A percentile compares a stretch with the other conserved stretches of the same genome.
Evolutionary conservation across 2,797 vertebrate genomes (phyloP).

Genomic region (Yasuhikotakia modesta): DNA sequence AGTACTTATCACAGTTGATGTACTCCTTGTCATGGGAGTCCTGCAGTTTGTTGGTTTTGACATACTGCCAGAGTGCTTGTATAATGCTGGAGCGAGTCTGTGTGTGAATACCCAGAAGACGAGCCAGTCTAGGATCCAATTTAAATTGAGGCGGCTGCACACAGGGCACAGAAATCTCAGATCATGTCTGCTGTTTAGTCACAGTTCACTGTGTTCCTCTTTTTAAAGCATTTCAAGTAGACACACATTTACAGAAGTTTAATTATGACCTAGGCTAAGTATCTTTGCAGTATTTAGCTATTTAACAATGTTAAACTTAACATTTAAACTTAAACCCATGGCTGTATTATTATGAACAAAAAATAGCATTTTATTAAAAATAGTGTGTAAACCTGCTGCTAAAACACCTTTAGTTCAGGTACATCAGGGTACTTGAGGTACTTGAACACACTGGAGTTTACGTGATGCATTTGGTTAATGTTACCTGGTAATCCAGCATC

Average conservation of each 20-base stretch:
- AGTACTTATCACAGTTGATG: constrained; percentile 99
- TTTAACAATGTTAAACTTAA: too few species aligned
- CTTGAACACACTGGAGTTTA: background rate
- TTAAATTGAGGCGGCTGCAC: constrained; percentile 96
- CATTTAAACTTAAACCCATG: too few species aligned
- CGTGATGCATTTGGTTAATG: constrained; percentile 46
- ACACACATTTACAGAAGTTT: background rate
- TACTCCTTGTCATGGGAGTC: constrained; percentile 98
- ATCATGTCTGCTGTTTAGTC: background rate
- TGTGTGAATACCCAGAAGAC: constrained; percentile 94
- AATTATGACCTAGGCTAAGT: too few species aligned
- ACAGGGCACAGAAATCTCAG: constrained; percentile 7
- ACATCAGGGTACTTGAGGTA: too few species aligned
- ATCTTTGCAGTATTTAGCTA: too few species aligned
- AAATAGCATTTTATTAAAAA: too few species aligned
- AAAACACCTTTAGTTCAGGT: too few species aligned
- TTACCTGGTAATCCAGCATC: constrained; percentile 99
- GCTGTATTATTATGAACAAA: too few species aligned
- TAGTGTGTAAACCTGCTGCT: too few species aligned
- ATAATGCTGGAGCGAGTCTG: constrained; percentile 98
- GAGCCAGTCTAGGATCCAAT: constrained; percentile 92
- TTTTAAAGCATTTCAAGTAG: background rate
- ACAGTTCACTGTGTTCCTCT: background rate
- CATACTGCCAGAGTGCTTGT: constrained; percentile 98
- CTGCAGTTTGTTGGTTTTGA: constrained; percentile 97